These are phyloP conservation scores for Drosophila rufa DNA, from an alignment of 1,140 invertebrate genomes.

Conservation along the genomic window DNA sequence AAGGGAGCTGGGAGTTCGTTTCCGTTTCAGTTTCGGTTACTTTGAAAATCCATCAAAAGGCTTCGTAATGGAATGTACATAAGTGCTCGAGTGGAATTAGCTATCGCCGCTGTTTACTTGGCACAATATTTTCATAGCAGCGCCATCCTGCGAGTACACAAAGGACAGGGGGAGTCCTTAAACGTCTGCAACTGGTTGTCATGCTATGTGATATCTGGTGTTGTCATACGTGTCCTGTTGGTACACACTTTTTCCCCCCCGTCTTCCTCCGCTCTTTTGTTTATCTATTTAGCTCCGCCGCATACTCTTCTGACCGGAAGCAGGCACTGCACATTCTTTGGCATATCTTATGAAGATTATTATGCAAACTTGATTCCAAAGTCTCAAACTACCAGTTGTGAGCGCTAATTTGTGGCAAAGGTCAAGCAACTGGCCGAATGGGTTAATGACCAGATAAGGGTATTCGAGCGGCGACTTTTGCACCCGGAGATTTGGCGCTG, in stretches of 20 bases:
- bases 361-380: not conserved
- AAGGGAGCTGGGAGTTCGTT: not conserved
- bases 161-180: conserved; percentile 26
- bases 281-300: conserved; percentile 2
- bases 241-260: conserved; percentile 10
- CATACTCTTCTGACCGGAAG: conserved; percentile 26
- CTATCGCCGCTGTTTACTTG: conserved; percentile 18
- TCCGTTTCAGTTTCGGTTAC: not conserved
- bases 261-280: conserved; percentile 4
- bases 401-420: conserved; percentile 18
- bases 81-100: conserved; percentile 46
- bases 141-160: conserved; percentile 26
- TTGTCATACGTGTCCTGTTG: conserved; percentile 51
- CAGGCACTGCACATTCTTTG: not conserved
- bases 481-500: conserved; percentile 1
- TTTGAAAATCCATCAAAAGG: conserved; percentile 28
- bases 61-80: conserved; percentile 53
- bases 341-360: not conserved
- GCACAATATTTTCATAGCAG: conserved; percentile 55
- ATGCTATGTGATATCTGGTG: conserved; percentile 66
- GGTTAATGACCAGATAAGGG: conserved; percentile 27
- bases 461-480: conserved; percentile 29
- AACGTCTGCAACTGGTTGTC: conserved; percentile 38
- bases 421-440: conserved; percentile 20
- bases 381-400: not conserved